Conservation (phyloP, 2,113 vertebrate species). For the Neogale vison region DNA sequence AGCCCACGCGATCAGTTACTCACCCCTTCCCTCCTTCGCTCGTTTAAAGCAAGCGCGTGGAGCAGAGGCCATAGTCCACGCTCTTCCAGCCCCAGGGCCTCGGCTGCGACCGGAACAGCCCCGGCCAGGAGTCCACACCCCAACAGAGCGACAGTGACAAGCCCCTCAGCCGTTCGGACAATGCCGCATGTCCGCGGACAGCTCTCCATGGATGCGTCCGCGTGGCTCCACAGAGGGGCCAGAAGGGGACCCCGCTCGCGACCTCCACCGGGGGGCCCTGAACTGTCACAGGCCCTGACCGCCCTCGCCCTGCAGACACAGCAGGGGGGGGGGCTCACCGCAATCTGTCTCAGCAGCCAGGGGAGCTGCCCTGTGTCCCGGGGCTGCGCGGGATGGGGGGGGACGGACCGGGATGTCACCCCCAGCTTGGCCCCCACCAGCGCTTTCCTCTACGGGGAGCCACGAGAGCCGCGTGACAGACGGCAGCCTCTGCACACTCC, state of each 20-base stretch:
- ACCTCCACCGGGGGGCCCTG: not conserved
- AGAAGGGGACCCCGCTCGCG: not conserved
- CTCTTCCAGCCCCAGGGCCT: not conserved
- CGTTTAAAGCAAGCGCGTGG: accelerated
- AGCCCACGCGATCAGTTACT: not conserved
- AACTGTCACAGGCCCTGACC: not conserved
- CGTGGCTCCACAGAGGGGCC: not conserved
- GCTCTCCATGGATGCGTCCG: not conserved
- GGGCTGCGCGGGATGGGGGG: not conserved
- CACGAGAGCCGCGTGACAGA: not conserved
- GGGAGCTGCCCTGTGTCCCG: not conserved
- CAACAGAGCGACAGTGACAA: not conserved
- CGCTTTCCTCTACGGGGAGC: not conserved
- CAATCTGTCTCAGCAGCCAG: not conserved
- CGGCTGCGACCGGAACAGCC: not conserved
- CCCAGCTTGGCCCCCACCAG: not conserved
- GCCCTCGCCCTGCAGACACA: not conserved
- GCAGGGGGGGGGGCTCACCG: not conserved
- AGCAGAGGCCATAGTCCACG: accelerated
- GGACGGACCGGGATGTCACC: not conserved
- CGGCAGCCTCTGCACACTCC: not conserved
- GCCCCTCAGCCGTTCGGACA: not conserved
- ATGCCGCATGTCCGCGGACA: accelerated
- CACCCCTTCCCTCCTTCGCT: not conserved
- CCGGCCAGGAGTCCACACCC: no score